Evolutionary conservation across 1,140 invertebrate genomes (phyloP).

Genomic region (Calephelis virginiensis): DNA sequence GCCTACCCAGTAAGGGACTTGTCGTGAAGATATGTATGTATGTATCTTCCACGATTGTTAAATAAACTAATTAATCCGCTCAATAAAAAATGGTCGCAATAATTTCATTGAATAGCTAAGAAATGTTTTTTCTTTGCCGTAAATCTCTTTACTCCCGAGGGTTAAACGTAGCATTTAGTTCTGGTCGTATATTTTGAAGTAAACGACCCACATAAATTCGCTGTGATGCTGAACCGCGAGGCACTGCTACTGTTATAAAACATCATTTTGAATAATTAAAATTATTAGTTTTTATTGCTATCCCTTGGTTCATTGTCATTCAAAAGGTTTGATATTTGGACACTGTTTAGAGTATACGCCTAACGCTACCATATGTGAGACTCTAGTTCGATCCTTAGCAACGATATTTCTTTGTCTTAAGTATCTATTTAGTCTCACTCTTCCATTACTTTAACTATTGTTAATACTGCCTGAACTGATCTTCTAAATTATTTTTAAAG

Average conservation of each 20-base stretch:
- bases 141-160: conserved; percentile 37
- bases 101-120: conserved; percentile 7
- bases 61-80: background rate
- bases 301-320: background rate
- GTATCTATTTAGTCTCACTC: no score
- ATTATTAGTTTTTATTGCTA: conserved; percentile 23
- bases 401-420: no score
- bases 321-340: background rate
- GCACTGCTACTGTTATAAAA: conserved; percentile 22
- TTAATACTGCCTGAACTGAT: no score
- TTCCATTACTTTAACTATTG: no score
- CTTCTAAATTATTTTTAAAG: no score
- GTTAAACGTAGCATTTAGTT: conserved; percentile 43
- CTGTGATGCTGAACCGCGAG: conserved; percentile 28
- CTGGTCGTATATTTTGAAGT: conserved; percentile 43
- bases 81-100: conserved; percentile 3
- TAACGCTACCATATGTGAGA: no score
- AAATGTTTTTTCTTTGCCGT: conserved; percentile 34
- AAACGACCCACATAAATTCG: conserved; percentile 44
- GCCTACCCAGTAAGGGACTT: no score
- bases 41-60: no score
- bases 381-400: no score
- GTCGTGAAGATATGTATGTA: no score
- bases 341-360: no score
- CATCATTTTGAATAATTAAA: conserved; percentile 21